Evolutionary conservation across 2,113 vertebrate genomes (phyloP), one percentile per base, ranked within the genome.

Genomic region (Cygnus buccinator): DNA sequence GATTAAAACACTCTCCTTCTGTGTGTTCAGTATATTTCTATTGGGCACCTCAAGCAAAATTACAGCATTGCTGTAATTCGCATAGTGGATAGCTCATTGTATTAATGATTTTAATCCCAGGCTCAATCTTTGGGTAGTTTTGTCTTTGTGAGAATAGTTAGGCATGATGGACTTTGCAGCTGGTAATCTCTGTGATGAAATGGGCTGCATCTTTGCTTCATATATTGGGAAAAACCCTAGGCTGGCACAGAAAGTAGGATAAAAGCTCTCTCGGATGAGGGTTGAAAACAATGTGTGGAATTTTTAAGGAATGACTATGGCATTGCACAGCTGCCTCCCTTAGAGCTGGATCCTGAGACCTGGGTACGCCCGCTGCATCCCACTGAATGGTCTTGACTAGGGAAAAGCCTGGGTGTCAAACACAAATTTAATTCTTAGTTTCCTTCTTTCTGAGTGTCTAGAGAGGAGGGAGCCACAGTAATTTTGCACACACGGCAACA

Each of bases 21-120:
- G 72, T 95, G 61, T 84, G 70, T 76, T 95, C 92, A 66, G 58
- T 94, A 78, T 43, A 73, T 86, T 88, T 93, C 95, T 92, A 94
- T 87, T 91, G 89, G 89, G 65, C 55, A 73, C 63, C 58, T 94
- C 92, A 78, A 93, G 92, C 67, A 94, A 95, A 93, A 94, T 96
- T 96, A 84, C 77, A 83, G 65, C 94, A 5, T 35, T 55, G 86
- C 89, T 91, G 84, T 89, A 44, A 37, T 87, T 84, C 87, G 71
- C 84, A 70, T 91, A 6, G 58, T 61, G 65, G 46, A 71, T 25
- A 37, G 75, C 87, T 96, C 5, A 0, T 50, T 79, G 67, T 75
- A 93, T 97, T 96, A 81, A 91, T 91, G 94, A 55, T 75, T 96
- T 41, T 23, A 91, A 48, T 79, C 74, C 74, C 78, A 83, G 81